Conservation (phyloP, 2,113 vertebrate species). For the Carassius gibelio region DNA sequence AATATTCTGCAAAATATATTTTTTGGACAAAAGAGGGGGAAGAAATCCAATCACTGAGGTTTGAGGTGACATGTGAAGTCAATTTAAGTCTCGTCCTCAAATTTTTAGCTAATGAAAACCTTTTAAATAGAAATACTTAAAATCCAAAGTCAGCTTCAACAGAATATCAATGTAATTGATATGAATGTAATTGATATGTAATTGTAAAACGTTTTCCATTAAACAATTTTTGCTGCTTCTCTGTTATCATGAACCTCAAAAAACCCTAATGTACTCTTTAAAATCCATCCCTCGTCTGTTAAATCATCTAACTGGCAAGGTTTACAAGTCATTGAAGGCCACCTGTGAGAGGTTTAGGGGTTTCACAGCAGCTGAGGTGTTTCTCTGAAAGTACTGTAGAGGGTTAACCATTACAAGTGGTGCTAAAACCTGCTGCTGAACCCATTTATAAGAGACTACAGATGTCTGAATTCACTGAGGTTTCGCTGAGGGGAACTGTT, state of each 20-base stretch:
- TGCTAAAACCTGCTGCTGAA: constrained; percentile 51
- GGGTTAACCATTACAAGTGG: constrained; percentile 55
- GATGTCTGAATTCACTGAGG: constrained; percentile 53
- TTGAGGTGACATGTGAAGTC: no score
- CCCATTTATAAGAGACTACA: constrained; percentile 46
- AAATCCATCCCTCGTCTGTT: neutral
- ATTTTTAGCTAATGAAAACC: neutral
- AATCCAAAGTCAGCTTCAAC: no score
- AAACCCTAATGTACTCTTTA: neutral
- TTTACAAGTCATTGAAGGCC: constrained; percentile 8
- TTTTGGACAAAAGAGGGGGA: neutral
- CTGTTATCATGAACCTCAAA: neutral
- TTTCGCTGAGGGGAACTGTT: constrained; percentile 56
- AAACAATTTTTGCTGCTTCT: neutral
- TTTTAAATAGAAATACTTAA: neutral
- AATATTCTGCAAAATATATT: neutral
- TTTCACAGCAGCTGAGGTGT: constrained; percentile 27
- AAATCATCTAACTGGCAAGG: neutral
- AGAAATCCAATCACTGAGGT: no score
- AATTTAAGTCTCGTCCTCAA: neutral
- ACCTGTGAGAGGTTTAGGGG: constrained; percentile 49
- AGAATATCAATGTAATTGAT: no score
- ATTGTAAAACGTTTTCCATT: neutral
- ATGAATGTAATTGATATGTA: no score
- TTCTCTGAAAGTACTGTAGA: neutral